Percentiles rank a stretch among this genome's conserved stretches.
Evolutionary conservation across 2,113 vertebrate genomes (phyloP).

Genomic region (Scophthalmus maximus): DNA sequence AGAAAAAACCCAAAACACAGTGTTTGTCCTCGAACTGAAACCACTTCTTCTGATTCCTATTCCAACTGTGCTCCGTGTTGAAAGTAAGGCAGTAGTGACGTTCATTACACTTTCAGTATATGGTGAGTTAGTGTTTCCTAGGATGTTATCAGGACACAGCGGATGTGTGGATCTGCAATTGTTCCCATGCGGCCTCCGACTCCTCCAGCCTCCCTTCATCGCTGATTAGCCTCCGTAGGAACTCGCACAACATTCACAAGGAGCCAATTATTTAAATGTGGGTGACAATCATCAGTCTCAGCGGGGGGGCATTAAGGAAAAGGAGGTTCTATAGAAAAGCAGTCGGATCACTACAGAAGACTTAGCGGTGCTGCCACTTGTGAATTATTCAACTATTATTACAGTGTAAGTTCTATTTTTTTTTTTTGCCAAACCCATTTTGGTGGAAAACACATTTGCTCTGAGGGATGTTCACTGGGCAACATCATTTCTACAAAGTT

Average conservation of each 20-base stretch:
- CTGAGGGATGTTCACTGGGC: neutral
- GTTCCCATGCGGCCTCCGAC: neutral
- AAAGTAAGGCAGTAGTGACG: conserved; percentile 27
- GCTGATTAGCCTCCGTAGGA: neutral
- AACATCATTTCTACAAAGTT: neutral
- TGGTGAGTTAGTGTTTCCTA: too few relatives aligned
- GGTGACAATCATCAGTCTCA: neutral
- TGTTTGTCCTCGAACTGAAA: neutral
- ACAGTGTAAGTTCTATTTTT: neutral
- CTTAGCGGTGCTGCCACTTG: neutral
- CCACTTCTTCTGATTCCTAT: conserved; percentile 23
- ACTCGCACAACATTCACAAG: neutral
- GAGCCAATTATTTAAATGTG: neutral
- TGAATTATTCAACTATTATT: neutral
- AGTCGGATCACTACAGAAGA: neutral
- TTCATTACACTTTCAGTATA: too few relatives aligned
- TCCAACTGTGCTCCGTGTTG: neutral
- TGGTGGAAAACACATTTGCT: neutral
- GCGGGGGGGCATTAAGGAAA: neutral
- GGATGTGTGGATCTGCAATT: too few relatives aligned
- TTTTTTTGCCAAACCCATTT: neutral
- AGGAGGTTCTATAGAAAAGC: neutral
- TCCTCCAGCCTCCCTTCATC: neutral
- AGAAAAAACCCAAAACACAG: too few relatives aligned
- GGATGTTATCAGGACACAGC: too few relatives aligned